phyloP scores from a whole-genome alignment of 2,888 invertebrate species.

The Orthosia incerta region DNA sequence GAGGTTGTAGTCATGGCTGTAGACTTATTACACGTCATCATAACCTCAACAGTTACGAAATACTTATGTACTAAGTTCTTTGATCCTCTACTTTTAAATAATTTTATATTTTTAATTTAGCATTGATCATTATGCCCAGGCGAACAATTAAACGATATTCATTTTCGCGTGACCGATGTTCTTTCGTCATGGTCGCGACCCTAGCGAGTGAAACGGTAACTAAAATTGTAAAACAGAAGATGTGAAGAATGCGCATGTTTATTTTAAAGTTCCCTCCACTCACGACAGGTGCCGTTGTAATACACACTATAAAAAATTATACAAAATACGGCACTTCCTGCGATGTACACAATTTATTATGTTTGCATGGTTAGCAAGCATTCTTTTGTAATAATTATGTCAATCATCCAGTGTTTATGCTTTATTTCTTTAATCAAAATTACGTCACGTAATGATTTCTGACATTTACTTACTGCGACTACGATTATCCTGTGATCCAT shows the following conservation, averaged over 20 bases:
- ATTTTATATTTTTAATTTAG: too few relatives aligned
- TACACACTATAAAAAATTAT: slow-evolving; percentile 27
- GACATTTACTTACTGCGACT: slow-evolving; percentile 21
- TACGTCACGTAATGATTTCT: slow-evolving; percentile 47
- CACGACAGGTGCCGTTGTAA: slow-evolving; percentile 43
- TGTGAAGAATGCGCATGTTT: neutral
- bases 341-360: slow-evolving; percentile 23
- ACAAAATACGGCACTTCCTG: slow-evolving; percentile 40
- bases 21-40: too few relatives aligned
- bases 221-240: neutral
- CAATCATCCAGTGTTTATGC: slow-evolving; percentile 39
- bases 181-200: too few relatives aligned
- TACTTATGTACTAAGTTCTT: too few relatives aligned
- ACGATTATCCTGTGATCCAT: slow-evolving; percentile 5
- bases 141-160: too few relatives aligned
- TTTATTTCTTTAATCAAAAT: slow-evolving; percentile 47
- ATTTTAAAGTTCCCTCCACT: slow-evolving; percentile 18
- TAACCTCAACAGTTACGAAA: too few relatives aligned
- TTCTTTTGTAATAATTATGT: slow-evolving; percentile 42
- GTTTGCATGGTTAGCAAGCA: slow-evolving; percentile 32
- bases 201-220: too few relatives aligned
- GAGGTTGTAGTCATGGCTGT: too few relatives aligned
- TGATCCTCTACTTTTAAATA: too few relatives aligned
- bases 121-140: too few relatives aligned
- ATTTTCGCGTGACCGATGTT: too few relatives aligned